Evolutionary conservation across 2,797 vertebrate genomes (phyloP), one percentile per base, ranked within the genome.

Genomic region (Hypotaenidia okinawae): DNA sequence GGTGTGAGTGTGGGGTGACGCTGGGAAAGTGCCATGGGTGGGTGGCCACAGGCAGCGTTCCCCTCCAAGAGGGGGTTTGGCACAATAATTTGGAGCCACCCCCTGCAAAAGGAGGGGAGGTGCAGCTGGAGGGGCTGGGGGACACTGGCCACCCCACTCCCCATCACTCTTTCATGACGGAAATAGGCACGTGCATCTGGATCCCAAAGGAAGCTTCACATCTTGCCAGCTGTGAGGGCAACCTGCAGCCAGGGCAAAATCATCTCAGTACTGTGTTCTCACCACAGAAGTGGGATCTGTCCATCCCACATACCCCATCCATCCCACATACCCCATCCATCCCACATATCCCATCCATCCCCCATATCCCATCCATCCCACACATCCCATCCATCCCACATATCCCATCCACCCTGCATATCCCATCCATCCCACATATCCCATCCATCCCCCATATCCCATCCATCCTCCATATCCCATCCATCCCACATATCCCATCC

Each of bases 111-210:
- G 4, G 28, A 66, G 30, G 28, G 13, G 33, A n/a, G 10, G 2
- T 64, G 70, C 39, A 83, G 22, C 30, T 39, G 22, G 52, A 67
- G 45, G 75, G 68, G n/a, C 41, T n/a, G 35, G 59, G 52, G 16
- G 43, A 81, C 2, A 2, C 9, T 23, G 18, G 33, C 35, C 33
- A 28, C 23, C 24, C 28, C 0, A 0, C 16, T 92, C 16, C 39
- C 13, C 1, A 1, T 33, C 0, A 0, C 49, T 58, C 57, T 27
- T 19, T 2, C 0, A 8, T 27, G 23, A 27, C 33, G 35, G 32
- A 61, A 52, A 62, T 8, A 15, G 55, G 3, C 1, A 1, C 17
- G 5, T 15, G 4, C 24, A 1, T 32, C 63, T 49, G 27, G 52
- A 21, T 22, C 39, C 28, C 43, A 35, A 6, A 37, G 64, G 41